Evolutionary conservation across 1,140 invertebrate genomes (phyloP), one percentile per base, ranked within the genome.

Genomic region (Tetramorium simillimum): DNA sequence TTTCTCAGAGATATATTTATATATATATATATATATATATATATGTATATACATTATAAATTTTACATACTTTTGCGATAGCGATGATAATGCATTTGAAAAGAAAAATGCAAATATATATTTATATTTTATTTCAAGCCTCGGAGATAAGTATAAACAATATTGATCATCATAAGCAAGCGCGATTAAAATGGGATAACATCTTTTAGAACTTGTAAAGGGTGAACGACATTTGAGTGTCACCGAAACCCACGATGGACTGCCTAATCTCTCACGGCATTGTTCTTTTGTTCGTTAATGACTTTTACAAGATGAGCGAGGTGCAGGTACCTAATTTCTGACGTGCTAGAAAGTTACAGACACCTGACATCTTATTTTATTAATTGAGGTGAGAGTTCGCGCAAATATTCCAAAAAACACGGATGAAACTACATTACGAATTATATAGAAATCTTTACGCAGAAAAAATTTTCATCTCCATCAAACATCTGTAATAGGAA

Each of bases 381-480:
- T 73, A 84, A 84, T 84, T 43, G n/a, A 84, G 40, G 80, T 84
- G 69, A 84, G 80, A 84, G 67, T 73, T 84, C 40, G 21, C 63
- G 33, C 14, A 2, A 37, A 43, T 73, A 81, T 73, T 62, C 12
- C 18, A 28, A 73, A 82, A 84, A 49, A 7, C 46, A 46, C 24
- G 12, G 21, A 73, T 16, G 24, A 84, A 73, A 73, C 37, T 49
- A 49, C n/a, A n/a, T 3, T 18, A 10, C 24, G 14, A 73, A 14
- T 72, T 18, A 33, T 24, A 24, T 28, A n/a, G 18, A 53, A 56
- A 28, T n/a, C 51, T 28, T 53, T 70, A n/a, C 3, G 6, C 16
- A n/a, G 3, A n/a, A 21, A 33, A 33, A 14, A 43, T 33, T 14
- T 76, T 18, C 7, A 3, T 43, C 16, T 76, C 33, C 37, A 37